phyloP scores from a whole-genome alignment of 1,140 invertebrate species.

The Matsumurasca onukii region DNA sequence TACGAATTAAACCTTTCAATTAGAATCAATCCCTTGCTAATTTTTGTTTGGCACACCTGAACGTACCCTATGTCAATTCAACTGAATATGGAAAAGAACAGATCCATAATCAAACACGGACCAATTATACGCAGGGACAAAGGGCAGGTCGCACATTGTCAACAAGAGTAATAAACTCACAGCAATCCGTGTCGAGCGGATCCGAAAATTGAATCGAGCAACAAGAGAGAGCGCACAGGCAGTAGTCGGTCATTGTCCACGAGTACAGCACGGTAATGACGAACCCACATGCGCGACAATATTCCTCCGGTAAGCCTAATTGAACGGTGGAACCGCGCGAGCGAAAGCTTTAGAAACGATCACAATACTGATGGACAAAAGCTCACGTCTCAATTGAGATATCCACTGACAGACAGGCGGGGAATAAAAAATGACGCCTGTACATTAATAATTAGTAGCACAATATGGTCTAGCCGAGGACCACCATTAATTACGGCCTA shows the following conservation, averaged over 20 bases:
- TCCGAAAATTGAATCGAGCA: slow-evolving; percentile 17
- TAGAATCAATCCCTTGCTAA: no score
- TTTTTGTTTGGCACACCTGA: no score
- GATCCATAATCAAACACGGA: slow-evolving; percentile 13
- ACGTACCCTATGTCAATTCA: no score
- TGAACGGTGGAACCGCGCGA: slow-evolving; percentile 4
- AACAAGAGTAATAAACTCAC: slow-evolving; percentile 20
- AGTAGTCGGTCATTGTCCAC: background rate
- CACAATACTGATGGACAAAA: slow-evolving; percentile 16
- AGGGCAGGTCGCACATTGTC: background rate
- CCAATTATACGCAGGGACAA: slow-evolving; percentile 18
- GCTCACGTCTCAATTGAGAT: slow-evolving; percentile 27
- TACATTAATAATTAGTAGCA: slow-evolving; percentile 34
- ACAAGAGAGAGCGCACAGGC: slow-evolving; percentile 1
- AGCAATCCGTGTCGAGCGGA: slow-evolving; percentile 4
- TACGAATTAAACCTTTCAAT: no score
- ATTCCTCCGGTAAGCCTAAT: slow-evolving; percentile 19
- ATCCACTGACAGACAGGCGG: slow-evolving; percentile 27
- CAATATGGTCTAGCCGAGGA: slow-evolving; percentile 25
- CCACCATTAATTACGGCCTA: slow-evolving; percentile 30
- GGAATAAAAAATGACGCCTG: slow-evolving; percentile 30
- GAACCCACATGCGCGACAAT: background rate
- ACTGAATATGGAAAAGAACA: no score
- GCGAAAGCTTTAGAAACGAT: slow-evolving; percentile 9
- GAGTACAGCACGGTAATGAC: background rate